phyloP scores from a whole-genome alignment of 2,113 vertebrate genomes.

The Colossoma macropomum region DNA sequence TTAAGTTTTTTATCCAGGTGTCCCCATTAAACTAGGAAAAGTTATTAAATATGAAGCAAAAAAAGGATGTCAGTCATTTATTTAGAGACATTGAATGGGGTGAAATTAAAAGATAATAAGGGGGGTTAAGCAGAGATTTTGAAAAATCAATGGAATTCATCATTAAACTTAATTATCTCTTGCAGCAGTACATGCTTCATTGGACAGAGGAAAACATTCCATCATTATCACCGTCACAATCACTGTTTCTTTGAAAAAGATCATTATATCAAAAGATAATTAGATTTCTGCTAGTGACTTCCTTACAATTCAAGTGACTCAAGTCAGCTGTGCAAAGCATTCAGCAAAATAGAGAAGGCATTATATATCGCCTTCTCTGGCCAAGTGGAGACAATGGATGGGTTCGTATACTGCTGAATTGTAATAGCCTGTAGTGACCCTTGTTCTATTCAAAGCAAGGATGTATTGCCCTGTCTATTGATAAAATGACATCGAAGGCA shows the following conservation, averaged over 20 bases:
- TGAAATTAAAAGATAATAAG: no score
- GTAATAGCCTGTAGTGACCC: constrained; percentile 10
- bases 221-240: no score
- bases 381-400: background rate
- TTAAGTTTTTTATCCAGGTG: no score
- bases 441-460: background rate
- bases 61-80: no score
- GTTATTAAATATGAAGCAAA: no score
- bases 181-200: background rate
- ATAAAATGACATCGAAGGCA: background rate
- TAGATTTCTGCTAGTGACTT: background rate
- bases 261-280: background rate
- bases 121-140: no score
- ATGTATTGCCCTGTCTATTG: constrained; percentile 2
- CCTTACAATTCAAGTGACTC: background rate
- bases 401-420: background rate
- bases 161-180: background rate
- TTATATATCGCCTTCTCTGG: background rate
- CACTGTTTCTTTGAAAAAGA: background rate
- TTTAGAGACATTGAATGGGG: no score
- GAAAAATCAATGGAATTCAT: no score
- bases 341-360: background rate
- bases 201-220: no score
- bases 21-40: no score
- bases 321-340: background rate